These are phyloP conservation scores for Saimiri boliviensis DNA, from an alignment of 2,113 vertebrate genomes.

Conservation along the genomic window DNA sequence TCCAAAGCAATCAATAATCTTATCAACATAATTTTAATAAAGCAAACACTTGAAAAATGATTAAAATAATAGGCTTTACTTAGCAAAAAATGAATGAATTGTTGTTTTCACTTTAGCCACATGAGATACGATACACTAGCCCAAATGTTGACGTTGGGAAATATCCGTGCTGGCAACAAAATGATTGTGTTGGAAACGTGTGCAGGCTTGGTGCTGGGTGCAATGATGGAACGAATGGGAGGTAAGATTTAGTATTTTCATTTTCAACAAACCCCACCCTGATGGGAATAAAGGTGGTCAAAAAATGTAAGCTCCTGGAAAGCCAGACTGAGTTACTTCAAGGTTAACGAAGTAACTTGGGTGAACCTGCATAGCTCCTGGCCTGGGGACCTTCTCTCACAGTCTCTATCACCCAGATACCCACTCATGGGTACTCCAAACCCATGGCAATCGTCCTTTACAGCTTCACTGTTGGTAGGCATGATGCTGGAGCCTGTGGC, in stretches of 20 bases:
- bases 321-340: background rate
- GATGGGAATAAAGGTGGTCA: background rate
- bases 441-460: background rate
- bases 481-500: background rate
- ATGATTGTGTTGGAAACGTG: slow-evolving; percentile 96
- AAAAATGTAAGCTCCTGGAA: background rate
- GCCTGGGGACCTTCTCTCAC: background rate
- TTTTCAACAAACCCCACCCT: background rate
- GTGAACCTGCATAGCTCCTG: background rate
- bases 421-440: background rate
- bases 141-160: slow-evolving; percentile 95
- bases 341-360: background rate
- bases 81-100: slow-evolving; percentile 24
- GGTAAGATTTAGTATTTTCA: slow-evolving; percentile 82
- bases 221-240: slow-evolving; percentile 98
- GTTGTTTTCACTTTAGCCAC: slow-evolving; percentile 85
- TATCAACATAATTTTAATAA: slow-evolving; percentile 50
- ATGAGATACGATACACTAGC: slow-evolving; percentile 95
- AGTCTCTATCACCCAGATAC: too few relatives aligned
- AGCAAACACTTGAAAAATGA: slow-evolving; percentile 58
- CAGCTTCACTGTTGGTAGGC: background rate
- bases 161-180: slow-evolving; percentile 95
- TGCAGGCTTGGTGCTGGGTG: slow-evolving; percentile 94
- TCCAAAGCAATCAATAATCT: slow-evolving; percentile 53
- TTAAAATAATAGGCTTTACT: background rate